These are phyloP conservation scores for Connochaetes taurinus DNA, from an alignment of 2,113 vertebrate genomes.

Conservation along the genomic window DNA sequence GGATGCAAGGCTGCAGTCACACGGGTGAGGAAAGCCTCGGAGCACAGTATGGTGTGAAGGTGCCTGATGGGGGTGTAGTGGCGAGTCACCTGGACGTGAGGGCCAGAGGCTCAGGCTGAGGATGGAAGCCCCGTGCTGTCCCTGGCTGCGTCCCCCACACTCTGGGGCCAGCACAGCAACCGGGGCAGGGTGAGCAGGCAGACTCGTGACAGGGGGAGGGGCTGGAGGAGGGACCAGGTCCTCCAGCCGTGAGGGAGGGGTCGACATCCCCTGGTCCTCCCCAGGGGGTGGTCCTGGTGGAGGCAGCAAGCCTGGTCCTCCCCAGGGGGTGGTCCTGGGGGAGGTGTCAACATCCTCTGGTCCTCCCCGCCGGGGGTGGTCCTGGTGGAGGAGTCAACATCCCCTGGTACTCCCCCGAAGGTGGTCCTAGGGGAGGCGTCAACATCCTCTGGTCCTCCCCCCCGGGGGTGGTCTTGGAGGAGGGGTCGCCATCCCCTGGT, in stretches of 20 bases:
- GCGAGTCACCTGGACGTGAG: neutral
- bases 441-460: neutral
- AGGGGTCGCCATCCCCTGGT: too few relatives aligned
- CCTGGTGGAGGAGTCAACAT: rapidly evolving
- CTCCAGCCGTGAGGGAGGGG: neutral
- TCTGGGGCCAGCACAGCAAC: neutral
- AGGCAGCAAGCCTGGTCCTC: rapidly evolving
- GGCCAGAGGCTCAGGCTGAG: neutral
- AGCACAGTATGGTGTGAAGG: neutral
- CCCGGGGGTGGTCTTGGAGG: rapidly evolving
- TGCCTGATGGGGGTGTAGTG: neutral
- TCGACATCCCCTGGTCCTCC: rapidly evolving
- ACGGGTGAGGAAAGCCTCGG: neutral
- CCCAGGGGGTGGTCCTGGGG: rapidly evolving
- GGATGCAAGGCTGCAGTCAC: neutral
- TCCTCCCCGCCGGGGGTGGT: rapidly evolving
- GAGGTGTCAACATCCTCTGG: rapidly evolving
- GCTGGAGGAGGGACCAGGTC: neutral
- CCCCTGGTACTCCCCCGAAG: rapidly evolving
- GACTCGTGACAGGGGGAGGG: neutral
- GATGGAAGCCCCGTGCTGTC: rapidly evolving
- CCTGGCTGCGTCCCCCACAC: neutral
- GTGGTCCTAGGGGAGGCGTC: rapidly evolving
- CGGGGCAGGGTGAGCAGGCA: neutral
- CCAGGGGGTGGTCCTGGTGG: too few relatives aligned